A percentile compares a stretch with the other conserved stretches of the same genome.
These are phyloP conservation scores for Azemiops feae DNA, from an alignment of 2,113 vertebrate genomes.

Conservation along the genomic window DNA sequence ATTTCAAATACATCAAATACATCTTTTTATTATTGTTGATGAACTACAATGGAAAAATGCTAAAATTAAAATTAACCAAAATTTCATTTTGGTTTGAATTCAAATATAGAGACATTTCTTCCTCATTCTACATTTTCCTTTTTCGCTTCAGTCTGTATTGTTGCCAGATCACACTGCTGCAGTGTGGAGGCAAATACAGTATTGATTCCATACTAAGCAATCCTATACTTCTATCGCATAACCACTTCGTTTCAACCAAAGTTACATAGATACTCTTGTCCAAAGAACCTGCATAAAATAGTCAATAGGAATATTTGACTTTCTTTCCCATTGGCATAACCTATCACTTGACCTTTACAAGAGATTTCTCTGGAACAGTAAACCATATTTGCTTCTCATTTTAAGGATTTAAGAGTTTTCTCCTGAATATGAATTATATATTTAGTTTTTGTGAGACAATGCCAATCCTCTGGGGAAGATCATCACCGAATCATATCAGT, in stretches of 20 bases:
- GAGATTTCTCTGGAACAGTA: background rate
- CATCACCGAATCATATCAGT: background rate
- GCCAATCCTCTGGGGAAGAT: background rate
- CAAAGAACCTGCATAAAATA: background rate
- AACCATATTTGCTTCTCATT: background rate
- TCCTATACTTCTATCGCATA: background rate
- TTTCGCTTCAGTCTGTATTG: background rate
- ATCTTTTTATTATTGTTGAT: background rate
- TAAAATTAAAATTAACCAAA: background rate
- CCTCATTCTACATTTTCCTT: background rate
- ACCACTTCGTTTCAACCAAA: background rate
- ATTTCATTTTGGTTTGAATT: background rate
- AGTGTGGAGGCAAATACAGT: background rate
- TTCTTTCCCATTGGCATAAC: background rate
- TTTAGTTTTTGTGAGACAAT: background rate
- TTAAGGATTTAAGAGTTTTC: background rate
- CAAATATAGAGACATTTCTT: background rate
- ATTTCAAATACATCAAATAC: background rate
- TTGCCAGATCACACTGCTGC: background rate
- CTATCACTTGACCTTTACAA: background rate
- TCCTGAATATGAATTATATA: background rate
- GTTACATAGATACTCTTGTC: background rate
- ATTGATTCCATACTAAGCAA: background rate
- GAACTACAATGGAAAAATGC: background rate
- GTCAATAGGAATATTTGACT: background rate